Evolutionary conservation across 2,113 vertebrate species (phyloP).

Genomic region (Crotalus helleri): DNA sequence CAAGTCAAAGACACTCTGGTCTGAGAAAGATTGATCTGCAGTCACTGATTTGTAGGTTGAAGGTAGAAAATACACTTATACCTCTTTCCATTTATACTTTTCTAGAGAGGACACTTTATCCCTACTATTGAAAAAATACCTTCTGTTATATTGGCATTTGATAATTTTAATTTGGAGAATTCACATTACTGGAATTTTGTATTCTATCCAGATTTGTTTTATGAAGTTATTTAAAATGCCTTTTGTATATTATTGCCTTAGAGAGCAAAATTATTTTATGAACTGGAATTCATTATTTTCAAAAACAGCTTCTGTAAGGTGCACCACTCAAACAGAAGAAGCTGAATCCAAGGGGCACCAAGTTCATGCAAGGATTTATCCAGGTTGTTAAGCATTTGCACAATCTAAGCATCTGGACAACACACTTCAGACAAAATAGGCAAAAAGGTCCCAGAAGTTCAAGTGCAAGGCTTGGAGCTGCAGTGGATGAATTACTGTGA

Average conservation of each 20-base stretch:
- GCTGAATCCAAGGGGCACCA: slow-evolving; percentile 9
- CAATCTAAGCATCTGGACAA: background rate
- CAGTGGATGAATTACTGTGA: background rate
- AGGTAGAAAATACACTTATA: slow-evolving; percentile 44
- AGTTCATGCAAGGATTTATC: background rate
- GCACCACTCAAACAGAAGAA: slow-evolving; percentile 32
- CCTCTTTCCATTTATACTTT: slow-evolving; percentile 30
- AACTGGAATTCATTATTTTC: background rate
- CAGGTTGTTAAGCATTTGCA: slow-evolving; percentile 9
- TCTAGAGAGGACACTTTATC: slow-evolving; percentile 4
- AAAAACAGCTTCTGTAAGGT: background rate
- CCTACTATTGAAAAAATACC: background rate
- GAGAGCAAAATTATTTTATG: slow-evolving; percentile 18
- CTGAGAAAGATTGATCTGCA: slow-evolving; percentile 68
- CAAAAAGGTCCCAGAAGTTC: background rate
- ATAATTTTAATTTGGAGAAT: slow-evolving; percentile 16
- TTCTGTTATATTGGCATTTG: background rate
- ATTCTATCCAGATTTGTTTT: background rate
- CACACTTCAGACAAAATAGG: background rate
- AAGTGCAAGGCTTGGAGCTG: background rate
- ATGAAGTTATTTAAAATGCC: slow-evolving; percentile 9
- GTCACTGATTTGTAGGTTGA: slow-evolving; percentile 54
- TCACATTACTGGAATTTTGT: background rate
- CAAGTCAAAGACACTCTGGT: slow-evolving; percentile 71
- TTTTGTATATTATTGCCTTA: background rate